Conservation (phyloP, 2,797 vertebrate genomes). For the Artibeus lituratus region DNA sequence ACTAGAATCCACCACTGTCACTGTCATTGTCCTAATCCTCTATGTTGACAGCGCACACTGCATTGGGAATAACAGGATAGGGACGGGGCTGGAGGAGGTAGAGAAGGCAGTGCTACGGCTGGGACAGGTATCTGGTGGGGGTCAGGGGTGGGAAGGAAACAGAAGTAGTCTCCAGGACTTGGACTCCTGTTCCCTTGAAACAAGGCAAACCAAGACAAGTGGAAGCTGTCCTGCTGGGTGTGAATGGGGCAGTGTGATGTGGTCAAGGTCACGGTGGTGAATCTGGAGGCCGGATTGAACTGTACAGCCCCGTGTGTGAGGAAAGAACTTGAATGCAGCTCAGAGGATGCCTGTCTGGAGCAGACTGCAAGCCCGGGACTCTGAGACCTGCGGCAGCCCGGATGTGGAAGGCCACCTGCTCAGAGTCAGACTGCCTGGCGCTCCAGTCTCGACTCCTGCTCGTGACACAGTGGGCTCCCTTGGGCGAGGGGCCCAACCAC, state of each 20-base stretch:
- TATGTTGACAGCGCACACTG: accelerated
- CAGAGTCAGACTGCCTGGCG: not conserved
- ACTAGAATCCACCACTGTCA: not conserved
- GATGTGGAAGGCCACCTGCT: accelerated
- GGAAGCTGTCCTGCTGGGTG: accelerated
- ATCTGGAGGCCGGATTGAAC: not conserved
- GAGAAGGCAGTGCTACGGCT: not conserved
- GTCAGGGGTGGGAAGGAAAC: not conserved
- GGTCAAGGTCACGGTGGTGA: not conserved
- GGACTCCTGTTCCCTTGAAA: not conserved
- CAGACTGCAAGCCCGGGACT: not conserved
- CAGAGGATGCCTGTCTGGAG: not conserved
- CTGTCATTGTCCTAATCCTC: not conserved
- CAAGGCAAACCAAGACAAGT: not conserved
- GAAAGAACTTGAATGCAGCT: not conserved
- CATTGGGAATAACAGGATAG: not conserved
- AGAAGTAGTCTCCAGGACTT: not conserved
- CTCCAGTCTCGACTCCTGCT: not conserved
- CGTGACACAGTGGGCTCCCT: accelerated
- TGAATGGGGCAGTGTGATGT: too few relatives aligned
- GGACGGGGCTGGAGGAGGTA: not conserved
- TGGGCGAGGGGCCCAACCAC: accelerated
- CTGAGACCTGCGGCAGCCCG: not conserved
- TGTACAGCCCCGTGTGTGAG: not conserved
- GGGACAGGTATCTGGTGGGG: not conserved